Base-by-base conservation (phyloP, 2,888 invertebrate genomes). In the Cheilosia urbana region DNA sequence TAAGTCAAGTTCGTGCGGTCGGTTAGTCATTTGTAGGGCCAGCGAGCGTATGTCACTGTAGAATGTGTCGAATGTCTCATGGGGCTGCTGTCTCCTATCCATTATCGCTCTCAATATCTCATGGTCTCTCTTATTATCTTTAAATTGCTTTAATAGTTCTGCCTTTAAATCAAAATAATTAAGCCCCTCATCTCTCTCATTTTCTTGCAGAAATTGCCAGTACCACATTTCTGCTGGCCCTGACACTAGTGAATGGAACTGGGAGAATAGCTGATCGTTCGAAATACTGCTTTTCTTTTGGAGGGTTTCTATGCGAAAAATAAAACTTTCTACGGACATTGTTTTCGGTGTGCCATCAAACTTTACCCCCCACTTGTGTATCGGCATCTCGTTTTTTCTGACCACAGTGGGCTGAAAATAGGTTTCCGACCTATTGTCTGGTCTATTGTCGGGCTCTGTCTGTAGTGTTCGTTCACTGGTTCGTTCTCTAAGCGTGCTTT, bases 351-450 rank as follows among this genome's bases (percentile, higher is more conserved):
- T 27, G 1, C 53, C 53, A 4, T 66, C 51, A 51, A 66, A 66
- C 11, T 53, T 66, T 2, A 66, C n/a, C n/a, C 66, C 66, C 66
- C 66, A 66, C 11, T 51, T 51, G 47, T 47, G 49, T 15, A 63
- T 21, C 0, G 49, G 49, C 21, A 49, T 19, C 1, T 17, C 49
- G 9, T 2, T 49, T 7, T 7, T 45, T 2, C 17, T 15, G 15
- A n/a, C 45, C 6, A 17, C 4, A 4, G 3, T 4, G 15, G 15
- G n/a, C 13, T 37, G 34, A 37, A 11, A 37, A 37, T 37, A 37
- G 3, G 1, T 11, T 37, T 13, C 34, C 11, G 34, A 37, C 11
- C 34, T 34, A 34, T 11, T 34, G 11, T 34, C 34, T 9, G 34
- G 2, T 11, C 34, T 34, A 11, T 9, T 9, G 9, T 34, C 34